phyloP scores from a whole-genome alignment of 2,797 vertebrate genomes.

The Enteromius radiatus region DNA sequence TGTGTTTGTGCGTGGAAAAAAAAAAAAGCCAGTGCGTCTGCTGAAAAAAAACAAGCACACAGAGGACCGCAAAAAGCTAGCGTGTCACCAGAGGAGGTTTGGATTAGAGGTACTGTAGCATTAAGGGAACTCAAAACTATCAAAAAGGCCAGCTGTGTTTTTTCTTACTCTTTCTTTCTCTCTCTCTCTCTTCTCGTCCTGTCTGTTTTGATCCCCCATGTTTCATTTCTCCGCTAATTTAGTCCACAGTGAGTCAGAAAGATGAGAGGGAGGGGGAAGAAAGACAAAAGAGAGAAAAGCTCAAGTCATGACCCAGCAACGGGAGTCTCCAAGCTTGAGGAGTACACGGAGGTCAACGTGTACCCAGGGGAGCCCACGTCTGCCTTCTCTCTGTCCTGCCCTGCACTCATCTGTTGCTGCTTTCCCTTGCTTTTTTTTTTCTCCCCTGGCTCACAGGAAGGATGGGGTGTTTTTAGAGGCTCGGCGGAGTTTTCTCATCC shows the following conservation, averaged over 20 bases:
- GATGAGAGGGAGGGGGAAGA: conserved; percentile 42
- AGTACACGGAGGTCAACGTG: conserved; percentile 70
- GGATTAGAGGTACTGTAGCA: conserved; percentile 46
- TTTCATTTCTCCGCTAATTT: conserved; percentile 64
- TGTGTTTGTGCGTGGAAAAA: conserved; percentile 34
- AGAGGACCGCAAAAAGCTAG: conserved; percentile 39
- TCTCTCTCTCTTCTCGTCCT: conserved; percentile 39
- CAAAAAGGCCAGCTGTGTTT: conserved; percentile 68
- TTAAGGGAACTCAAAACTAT: conserved; percentile 61
- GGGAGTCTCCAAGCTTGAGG: conserved; percentile 67
- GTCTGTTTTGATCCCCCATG: conserved; percentile 59
- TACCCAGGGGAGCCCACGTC: conserved; percentile 64
- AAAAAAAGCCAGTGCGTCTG: conserved; percentile 40
- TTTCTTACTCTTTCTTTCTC: conserved; percentile 48
- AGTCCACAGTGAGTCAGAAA: conserved; percentile 59
- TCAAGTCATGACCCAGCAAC: conserved; percentile 67
- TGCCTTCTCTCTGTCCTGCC: conserved; percentile 56
- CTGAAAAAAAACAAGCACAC: conserved; percentile 50
- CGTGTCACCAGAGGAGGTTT: conserved; percentile 48
- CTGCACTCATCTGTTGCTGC: conserved; percentile 59
- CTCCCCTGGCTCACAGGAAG: conserved; percentile 34
- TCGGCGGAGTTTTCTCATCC: conserved; percentile 44
- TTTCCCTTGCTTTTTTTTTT: conserved; percentile 34
- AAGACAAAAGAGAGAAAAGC: conserved; percentile 62
- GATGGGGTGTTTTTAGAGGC: conserved; percentile 50